Conservation (phyloP, 2,888 invertebrate species). For the Drosophila mayaguana region DNA sequence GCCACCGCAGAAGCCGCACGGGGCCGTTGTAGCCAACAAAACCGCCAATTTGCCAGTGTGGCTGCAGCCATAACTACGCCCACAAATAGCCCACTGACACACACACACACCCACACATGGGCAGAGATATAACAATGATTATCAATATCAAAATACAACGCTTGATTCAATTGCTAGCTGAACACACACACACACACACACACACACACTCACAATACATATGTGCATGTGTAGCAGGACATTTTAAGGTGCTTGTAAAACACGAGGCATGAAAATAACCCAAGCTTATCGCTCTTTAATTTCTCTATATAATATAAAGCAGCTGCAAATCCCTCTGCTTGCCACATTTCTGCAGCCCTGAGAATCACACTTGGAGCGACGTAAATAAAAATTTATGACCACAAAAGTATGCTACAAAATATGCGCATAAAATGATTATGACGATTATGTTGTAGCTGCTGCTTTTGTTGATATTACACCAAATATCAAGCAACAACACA, state of each 20-base stretch:
- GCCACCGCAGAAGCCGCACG: conserved; percentile 56
- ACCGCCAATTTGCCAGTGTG: conserved; percentile 74
- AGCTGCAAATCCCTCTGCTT: neutral
- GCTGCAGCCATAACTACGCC: conserved; percentile 42
- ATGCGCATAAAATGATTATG: conserved; percentile 80
- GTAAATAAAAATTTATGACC: conserved; percentile 77
- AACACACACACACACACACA: conserved; percentile 1
- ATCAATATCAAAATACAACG: conserved; percentile 41
- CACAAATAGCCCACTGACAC: conserved; percentile 33
- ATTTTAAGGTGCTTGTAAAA: conserved; percentile 58
- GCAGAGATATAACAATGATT: conserved; percentile 24
- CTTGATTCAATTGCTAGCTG: conserved; percentile 36
- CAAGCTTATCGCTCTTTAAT: conserved; percentile 76
- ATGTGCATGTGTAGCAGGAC: conserved; percentile 15
- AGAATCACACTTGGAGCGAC: conserved; percentile 49
- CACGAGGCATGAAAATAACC: conserved; percentile 60
- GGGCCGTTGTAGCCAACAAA: conserved; percentile 73
- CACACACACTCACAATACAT: neutral
- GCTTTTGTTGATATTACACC: conserved; percentile 46
- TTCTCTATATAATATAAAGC: conserved; percentile 52
- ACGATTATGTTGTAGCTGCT: conserved; percentile 68
- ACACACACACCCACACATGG: neutral
- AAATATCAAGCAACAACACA: conserved; percentile 45
- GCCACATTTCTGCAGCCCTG: neutral
- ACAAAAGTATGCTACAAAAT: conserved; percentile 73